Percentiles rank a stretch among this genome's conserved stretches.
These are phyloP conservation scores for Crocodylus rhombifer DNA, from an alignment of 2,797 vertebrate species.

Conservation along the genomic window DNA sequence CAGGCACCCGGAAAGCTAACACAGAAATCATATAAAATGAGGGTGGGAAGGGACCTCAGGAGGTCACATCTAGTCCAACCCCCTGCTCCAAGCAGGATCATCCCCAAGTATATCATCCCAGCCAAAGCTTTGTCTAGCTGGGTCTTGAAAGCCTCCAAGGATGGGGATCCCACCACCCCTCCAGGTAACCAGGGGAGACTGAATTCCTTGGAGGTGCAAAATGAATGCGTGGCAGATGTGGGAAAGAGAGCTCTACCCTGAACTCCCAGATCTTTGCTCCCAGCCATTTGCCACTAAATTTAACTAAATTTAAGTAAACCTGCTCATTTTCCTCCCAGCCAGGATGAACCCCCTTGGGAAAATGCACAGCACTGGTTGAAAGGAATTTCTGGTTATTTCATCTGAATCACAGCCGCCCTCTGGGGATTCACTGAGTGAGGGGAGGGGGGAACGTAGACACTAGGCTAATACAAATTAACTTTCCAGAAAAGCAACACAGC, in stretches of 20 bases:
- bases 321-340: not conserved
- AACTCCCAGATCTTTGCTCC: not conserved
- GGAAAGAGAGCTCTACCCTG: not conserved
- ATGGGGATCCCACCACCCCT: too few relatives aligned
- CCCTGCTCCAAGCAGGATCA: too few relatives aligned
- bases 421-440: not conserved
- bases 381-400: not conserved
- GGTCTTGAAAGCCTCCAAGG: too few relatives aligned
- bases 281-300: fast-evolving
- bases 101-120: too few relatives aligned
- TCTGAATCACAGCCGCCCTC: not conserved
- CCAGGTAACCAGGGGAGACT: not conserved
- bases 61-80: too few relatives aligned
- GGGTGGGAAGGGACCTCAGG: too few relatives aligned
- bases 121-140: too few relatives aligned
- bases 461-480: conserved; percentile 42
- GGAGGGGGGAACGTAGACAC: not conserved
- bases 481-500: not conserved
- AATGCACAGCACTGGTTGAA: fast-evolving
- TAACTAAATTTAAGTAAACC: fast-evolving
- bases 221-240: fast-evolving
- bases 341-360: not conserved
- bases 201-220: fast-evolving
- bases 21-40: too few relatives aligned
- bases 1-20: too few relatives aligned